Evolutionary conservation across 2,888 invertebrate species (phyloP), one percentile per base, ranked within the genome.

Genomic region (Venustoraphidia nigricollis): DNA sequence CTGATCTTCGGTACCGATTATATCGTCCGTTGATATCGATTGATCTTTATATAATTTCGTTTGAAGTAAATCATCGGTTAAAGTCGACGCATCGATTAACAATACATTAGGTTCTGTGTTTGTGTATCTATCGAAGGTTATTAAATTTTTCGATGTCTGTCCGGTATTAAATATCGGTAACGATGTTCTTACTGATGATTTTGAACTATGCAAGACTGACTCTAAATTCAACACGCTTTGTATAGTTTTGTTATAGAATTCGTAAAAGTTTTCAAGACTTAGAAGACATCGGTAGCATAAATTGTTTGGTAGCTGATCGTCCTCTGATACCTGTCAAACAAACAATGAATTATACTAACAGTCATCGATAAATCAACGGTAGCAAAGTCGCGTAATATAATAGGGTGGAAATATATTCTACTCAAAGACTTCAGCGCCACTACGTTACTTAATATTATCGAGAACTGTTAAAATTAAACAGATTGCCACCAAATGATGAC

Each of bases 211-310:
- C 47, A 63, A 50, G 50, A 58, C 62, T 50, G 61, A 59, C 53
- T 66, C 63, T 46, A 67, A 55, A 44, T 64, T 53, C 34, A 60
- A 60, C 37, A 63, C 59, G 14, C 69, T 68, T 55, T 68, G 65
- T 34, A 69, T 62, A 54, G 69, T 69, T 36, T 65, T 65, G 41
- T 65, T 66, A 52, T 69, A 61, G 54, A 70, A 70, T 56, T 69
- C 68, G 54, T 66, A 68, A 59, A 68, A 70, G 54, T 66, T 69
- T 56, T 70, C 70, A 57, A 70, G 58, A 55, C 68, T 68, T 59
- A 65, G 68, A 61, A 70, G 66, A 55, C 70, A 70, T 48, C 68
- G 61, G 56, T 66, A 69, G 59, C 70, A 70, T 42, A 70, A 56
- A 51, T 64, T 66, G 57, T 68, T 68, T 46, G 70, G 70, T 47